Evolutionary conservation across 2,113 vertebrate genomes (phyloP), one percentile per base, ranked within the genome.

Genomic region (Setophaga petechia): DNA sequence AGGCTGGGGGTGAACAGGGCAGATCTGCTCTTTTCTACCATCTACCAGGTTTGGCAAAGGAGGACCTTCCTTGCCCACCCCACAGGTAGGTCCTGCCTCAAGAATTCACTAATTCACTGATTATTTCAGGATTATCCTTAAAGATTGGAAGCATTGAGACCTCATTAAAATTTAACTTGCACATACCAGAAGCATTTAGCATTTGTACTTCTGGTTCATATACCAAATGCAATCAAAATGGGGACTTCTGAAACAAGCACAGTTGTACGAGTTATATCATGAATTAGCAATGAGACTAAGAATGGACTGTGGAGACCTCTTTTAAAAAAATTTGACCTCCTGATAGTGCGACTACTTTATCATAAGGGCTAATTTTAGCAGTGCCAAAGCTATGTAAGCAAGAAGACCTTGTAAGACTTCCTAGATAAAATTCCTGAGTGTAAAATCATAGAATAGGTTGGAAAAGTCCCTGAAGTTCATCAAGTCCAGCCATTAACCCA

Each of bases 131-230:
- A 44, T 23, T 78, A 83, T 69, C 18, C 84, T 85, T 92, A 83
- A 90, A 78, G 30, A 76, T 1, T 39, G 31, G 66, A 59, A 62
- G 41, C 25, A 63, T 13, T 52, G 6, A 83, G 30, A 83, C 65
- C 44, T 90, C 59, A 59, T 62, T 28, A 46, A 75, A 77, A 86
- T 89, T 84, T 47, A 94, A 49, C 14, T 71, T 78, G 24, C 23
- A 85, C 24, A 18, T 58, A 37, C 5, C 33, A 25, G 47, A 66
- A 63, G 3, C 24, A 30, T 69, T 84, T 37, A 79, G 37, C 4
- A 37, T 79, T 6, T 51, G 37, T 92, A 74, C 95, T 97, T 94
- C 35, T 92, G 72, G 55, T 63, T 94, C 51, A 72, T 59, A 58
- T 67, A 93, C 59, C 22, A 92, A 62, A 76, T 68, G 68, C 65